These are phyloP conservation scores for Campaea margaritaria DNA, from an alignment of 2,888 invertebrate genomes.

Conservation along the genomic window DNA sequence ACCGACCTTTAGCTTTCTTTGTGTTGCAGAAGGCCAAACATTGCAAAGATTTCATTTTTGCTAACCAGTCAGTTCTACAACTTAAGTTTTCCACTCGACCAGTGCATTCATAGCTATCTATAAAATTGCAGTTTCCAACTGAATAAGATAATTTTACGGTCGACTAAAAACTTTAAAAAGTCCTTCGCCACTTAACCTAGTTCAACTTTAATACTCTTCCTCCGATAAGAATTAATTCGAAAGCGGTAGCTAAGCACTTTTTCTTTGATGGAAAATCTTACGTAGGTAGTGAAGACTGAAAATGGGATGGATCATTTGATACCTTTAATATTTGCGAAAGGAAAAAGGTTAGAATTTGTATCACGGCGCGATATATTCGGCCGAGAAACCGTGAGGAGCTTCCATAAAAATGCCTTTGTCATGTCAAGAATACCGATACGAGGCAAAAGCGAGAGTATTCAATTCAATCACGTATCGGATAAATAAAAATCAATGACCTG, in stretches of 20 bases:
- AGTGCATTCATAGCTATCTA: constrained; percentile 10
- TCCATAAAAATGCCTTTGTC: constrained; percentile 48
- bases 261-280: background rate
- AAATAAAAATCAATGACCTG: constrained; percentile 52
- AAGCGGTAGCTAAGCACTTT: constrained; percentile 20
- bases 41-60: background rate
- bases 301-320: constrained; percentile 12
- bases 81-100: constrained; percentile 3
- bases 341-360: constrained; percentile 41
- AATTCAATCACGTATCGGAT: constrained; percentile 61
- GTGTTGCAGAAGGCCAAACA: background rate
- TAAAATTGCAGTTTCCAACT: constrained; percentile 21
- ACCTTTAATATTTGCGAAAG: constrained; percentile 21
- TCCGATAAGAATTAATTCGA: constrained; percentile 24
- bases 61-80: background rate
- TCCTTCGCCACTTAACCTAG: constrained; percentile 17
- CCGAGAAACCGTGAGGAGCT: constrained; percentile 60
- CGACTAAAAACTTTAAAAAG: constrained; percentile 25
- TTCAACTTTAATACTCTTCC: constrained; percentile 15
- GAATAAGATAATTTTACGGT: constrained; percentile 30
- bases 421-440: constrained; percentile 54
- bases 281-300: background rate
- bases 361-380: constrained; percentile 37
- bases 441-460: constrained; percentile 66
- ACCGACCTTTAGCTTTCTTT: background rate